Evolutionary conservation across 2,888 invertebrate genomes (phyloP).

Genomic region (Megamerina dolium): DNA sequence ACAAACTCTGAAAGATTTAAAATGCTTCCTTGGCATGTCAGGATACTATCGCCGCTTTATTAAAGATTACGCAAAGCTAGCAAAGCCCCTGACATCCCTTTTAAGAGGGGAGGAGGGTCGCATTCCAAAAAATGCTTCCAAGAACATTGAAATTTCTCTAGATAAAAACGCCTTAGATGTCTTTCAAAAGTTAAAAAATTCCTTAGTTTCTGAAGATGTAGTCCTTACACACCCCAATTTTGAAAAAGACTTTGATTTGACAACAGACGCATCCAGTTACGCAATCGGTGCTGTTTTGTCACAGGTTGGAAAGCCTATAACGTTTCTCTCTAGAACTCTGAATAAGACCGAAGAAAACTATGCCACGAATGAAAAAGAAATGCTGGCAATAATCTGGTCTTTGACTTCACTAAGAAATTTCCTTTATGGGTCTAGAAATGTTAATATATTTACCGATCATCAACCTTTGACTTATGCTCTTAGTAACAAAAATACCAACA

Average conservation of each 20-base stretch:
- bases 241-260: conserved; percentile 16
- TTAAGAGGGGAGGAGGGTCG: no score
- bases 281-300: conserved; percentile 29
- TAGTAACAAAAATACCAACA: conserved; percentile 10
- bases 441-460: conserved; percentile 10
- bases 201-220: conserved; percentile 16
- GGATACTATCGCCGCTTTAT: conserved; percentile 20
- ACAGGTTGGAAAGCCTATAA: conserved; percentile 12
- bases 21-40: conserved; percentile 15
- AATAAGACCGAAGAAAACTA: no score
- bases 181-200: no score
- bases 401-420: conserved; percentile 10
- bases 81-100: no score
- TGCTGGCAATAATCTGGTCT: no score
- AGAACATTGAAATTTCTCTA: no score
- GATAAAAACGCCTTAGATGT: no score
- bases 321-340: conserved; percentile 12
- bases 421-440: conserved; percentile 6
- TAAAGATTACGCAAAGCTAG: no score
- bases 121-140: no score
- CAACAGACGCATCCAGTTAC: conserved; percentile 30
- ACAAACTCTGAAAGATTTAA: conserved; percentile 15
- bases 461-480: no score
- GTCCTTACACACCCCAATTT: no score
- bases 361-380: no score